Conservation (phyloP, 2,888 invertebrate species). For the Phytoseiulus persimilis region DNA sequence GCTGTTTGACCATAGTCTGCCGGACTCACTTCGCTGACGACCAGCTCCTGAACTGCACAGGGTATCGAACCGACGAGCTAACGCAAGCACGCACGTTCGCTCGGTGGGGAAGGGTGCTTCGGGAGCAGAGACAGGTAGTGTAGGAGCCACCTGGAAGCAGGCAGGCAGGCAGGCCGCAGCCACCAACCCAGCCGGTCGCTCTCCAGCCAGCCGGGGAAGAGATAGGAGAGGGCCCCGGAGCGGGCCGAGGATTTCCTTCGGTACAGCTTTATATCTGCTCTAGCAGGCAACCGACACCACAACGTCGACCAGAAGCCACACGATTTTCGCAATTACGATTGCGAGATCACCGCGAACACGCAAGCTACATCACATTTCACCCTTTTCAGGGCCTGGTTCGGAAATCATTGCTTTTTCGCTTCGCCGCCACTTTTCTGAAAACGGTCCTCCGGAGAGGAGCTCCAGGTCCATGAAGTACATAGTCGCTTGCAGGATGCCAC, state of each 20-base stretch:
- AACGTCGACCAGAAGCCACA: not conserved
- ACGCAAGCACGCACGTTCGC: conserved; percentile 5
- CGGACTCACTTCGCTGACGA: not conserved
- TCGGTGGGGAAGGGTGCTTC: not conserved
- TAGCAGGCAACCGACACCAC: not conserved
- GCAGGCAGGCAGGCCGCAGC: not conserved
- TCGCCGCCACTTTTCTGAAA: too few relatives aligned
- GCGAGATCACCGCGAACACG: not conserved
- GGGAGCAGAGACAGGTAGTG: conserved; percentile 5
- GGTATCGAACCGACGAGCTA: not conserved
- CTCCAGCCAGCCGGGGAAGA: not conserved
- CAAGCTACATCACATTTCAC: not conserved
- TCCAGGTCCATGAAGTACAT: too few relatives aligned
- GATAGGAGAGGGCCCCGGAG: not conserved
- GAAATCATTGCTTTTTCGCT: too few relatives aligned
- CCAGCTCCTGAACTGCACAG: not conserved
- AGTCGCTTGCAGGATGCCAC: too few relatives aligned
- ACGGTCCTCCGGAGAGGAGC: too few relatives aligned
- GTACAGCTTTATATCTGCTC: not conserved
- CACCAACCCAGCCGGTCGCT: not conserved
- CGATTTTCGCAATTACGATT: not conserved
- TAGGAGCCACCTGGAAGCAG: conserved; percentile 5
- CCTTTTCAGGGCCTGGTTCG: not conserved
- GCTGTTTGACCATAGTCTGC: not conserved
- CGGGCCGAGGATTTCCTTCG: not conserved